Base-by-base conservation (phyloP, 1,140 invertebrate genomes). In the Luehdorfia chinensis region DNA sequence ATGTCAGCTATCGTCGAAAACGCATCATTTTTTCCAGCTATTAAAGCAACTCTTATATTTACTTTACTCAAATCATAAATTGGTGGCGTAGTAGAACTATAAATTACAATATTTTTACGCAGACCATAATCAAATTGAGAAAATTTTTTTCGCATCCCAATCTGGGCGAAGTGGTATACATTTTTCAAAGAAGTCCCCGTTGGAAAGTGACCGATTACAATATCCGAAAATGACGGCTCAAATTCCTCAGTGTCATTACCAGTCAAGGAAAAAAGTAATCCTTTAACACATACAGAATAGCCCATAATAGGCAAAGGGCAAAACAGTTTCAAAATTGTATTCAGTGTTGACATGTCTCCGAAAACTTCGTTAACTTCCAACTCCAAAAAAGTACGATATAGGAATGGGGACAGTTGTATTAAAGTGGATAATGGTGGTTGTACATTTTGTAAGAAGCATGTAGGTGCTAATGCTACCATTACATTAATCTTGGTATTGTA, bases 151-250 rank as follows among this genome's bases (percentile, higher is more conserved):
- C 73, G 87, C 33, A 56, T 23, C 21, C 58, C 83, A 69, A 87
- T 84, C 84, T 89, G 90, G 0, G 75, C 80, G 37, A 84, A 91
- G 66, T 92, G 91, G n/a, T 91, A 51, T 0, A 95, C 55, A 43
- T 93, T 93, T 71, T 91, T 90, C 1, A 89, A 89, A 3, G 93
- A 94, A 4, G 56, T 59, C 0, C 55, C 45, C 0, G 50, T 25
- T 6, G 60, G 60, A 15, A 47, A 64, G 28, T 68, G 65, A 16
- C 47, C 61, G 2, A 55, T 5, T 0, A 44, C 5, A 2, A 52
- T 15, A 1, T 28, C 25, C 5, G 39, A 15, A 31, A 61, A 58
- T 0, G 57, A 45, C 2, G 45, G 47, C 11, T 57, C 61, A 1
- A 57, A 47, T 16, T 63, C 31, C 0, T 47, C 34, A 0, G 19